phyloP scores from a whole-genome alignment of 2,113 vertebrate genomes.

The Rousettus leschenaultii region DNA sequence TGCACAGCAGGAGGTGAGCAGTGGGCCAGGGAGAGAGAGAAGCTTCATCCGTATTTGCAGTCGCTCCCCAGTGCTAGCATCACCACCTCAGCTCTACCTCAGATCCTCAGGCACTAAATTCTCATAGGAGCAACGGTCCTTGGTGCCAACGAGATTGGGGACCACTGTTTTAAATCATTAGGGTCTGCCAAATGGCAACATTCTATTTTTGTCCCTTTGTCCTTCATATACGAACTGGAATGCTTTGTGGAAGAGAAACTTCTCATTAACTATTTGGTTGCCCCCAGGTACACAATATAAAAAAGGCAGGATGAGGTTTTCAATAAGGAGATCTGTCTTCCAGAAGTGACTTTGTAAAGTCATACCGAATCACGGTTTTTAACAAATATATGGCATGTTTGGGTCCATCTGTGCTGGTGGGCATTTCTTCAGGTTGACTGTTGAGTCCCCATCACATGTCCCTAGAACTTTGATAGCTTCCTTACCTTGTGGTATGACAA shows the following conservation, averaged over 20 bases:
- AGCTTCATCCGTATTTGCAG: no score
- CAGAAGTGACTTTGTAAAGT: not conserved
- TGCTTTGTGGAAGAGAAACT: not conserved
- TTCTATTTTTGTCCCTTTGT: not conserved
- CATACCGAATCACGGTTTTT: not conserved
- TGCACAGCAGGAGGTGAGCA: no score
- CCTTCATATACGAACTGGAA: not conserved
- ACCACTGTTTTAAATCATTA: not conserved
- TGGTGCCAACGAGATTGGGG: no score
- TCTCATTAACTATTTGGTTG: not conserved
- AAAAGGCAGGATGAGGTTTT: not conserved
- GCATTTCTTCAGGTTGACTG: not conserved
- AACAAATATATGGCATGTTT: accelerated
- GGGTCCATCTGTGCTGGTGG: not conserved
- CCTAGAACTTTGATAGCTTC: not conserved
- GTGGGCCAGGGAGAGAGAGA: no score
- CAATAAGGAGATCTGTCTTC: not conserved
- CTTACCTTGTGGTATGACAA: not conserved
- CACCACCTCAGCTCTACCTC: no score
- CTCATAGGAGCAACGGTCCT: no score
- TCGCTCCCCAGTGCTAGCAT: no score
- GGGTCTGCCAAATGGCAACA: not conserved
- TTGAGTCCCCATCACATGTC: not conserved
- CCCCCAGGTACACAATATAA: not conserved
- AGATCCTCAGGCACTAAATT: no score